A percentile compares a stretch with the other conserved stretches of the same genome.
phyloP scores from a whole-genome alignment of 2,888 invertebrate species.

The Trichacis sp. region DNA sequence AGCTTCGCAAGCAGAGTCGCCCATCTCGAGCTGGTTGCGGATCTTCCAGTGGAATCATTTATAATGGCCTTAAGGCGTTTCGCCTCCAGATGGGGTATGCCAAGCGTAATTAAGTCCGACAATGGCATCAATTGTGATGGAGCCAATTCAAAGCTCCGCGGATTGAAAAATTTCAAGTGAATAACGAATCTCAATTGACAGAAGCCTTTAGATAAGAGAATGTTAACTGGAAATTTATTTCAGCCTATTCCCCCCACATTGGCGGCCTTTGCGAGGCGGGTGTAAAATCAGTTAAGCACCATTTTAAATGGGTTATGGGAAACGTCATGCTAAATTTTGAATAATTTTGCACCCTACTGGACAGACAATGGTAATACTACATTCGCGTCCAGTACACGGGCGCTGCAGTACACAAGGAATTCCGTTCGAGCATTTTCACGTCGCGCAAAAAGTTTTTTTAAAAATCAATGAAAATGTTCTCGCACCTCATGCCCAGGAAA shows the following conservation, averaged over 20 bases:
- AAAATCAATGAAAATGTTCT: no score
- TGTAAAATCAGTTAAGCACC: no score
- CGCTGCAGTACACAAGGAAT: no score
- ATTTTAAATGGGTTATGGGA: no score
- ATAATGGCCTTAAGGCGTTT: conserved; percentile 47
- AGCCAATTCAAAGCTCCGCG: conserved; percentile 12
- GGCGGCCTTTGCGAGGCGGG: conserved; percentile 48
- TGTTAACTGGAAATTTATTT: conserved; percentile 8
- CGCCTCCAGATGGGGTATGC: conserved; percentile 43
- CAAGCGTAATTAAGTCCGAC: conserved; percentile 43
- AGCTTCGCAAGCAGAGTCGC: conserved; percentile 46
- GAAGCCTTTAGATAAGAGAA: neutral
- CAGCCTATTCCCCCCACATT: conserved; percentile 35
- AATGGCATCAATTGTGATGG: conserved; percentile 48
- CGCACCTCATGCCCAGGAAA: no score
- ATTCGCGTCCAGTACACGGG: no score
- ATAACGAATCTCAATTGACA: neutral
- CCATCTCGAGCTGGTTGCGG: conserved; percentile 49
- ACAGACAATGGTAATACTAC: no score
- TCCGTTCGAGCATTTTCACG: no score
- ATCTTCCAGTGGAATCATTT: conserved; percentile 45
- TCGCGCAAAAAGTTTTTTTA: no score
- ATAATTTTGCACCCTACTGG: no score
- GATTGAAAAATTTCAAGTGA: neutral
- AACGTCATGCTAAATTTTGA: no score